A percentile compares a stretch with the other conserved stretches of the same genome.
Conservation (phyloP, 2,888 invertebrate species). For the Acronicta alni region DNA sequence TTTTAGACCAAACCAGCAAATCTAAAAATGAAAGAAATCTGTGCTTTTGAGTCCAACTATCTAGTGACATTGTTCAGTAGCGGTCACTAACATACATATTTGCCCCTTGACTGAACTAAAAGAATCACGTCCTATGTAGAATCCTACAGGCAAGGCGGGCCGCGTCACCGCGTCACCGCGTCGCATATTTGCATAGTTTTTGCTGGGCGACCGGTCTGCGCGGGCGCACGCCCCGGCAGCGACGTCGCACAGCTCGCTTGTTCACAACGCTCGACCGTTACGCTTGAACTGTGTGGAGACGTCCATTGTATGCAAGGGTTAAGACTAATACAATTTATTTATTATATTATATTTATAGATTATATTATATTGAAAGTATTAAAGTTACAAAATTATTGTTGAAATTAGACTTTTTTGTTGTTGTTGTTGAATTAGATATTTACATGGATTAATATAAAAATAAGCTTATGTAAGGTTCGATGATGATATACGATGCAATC, state of each 20-base stretch:
- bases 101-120: slow-evolving; percentile 2
- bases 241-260: slow-evolving; percentile 12
- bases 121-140: slow-evolving; percentile 5
- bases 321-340: slow-evolving; percentile 8
- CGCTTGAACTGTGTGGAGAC: slow-evolving; percentile 18
- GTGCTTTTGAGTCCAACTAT: too few relatives aligned
- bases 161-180: slow-evolving; percentile 12
- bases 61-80: background rate
- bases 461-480: too few relatives aligned
- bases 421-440: too few relatives aligned
- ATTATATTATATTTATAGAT: too few relatives aligned
- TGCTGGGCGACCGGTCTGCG: slow-evolving; percentile 51
- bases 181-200: slow-evolving; percentile 45
- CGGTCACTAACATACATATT: background rate
- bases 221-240: slow-evolving; percentile 16
- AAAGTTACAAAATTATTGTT: too few relatives aligned
- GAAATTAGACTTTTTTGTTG: too few relatives aligned
- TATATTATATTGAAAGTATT: too few relatives aligned
- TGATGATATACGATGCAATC: slow-evolving; percentile 2
- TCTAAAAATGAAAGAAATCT: too few relatives aligned
- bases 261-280: slow-evolving; percentile 24
- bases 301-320: background rate
- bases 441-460: too few relatives aligned
- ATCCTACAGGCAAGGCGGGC: background rate
- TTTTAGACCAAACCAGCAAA: too few relatives aligned